Evolutionary conservation across 2,797 vertebrate genomes (phyloP), one percentile per base, ranked within the genome.

Genomic region (Ataeniobius toweri): DNA sequence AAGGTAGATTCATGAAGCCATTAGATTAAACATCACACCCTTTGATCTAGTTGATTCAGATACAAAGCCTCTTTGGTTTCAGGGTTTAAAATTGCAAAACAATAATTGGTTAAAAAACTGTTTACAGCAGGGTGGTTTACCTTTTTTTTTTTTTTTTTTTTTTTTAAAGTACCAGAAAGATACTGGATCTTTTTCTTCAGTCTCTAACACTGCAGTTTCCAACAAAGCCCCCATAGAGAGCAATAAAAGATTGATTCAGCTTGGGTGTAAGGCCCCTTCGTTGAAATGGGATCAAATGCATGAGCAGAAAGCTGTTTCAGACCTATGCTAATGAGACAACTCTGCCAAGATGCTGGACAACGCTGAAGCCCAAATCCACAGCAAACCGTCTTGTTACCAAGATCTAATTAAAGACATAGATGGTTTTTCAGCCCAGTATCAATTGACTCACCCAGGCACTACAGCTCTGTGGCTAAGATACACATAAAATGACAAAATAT

Each of bases 231-330:
- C 84, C 56, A 77, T 69, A 79, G 84, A 46, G 80, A 85, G 74
- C 69, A 80, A 92, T 80, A 89, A 90, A 93, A 80, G 82, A 69
- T 92, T 92, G 80, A 91, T 84, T 61, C 65, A 53, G 73, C 78
- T 83, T 18, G 79, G 83, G 71, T 83, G 78, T 85, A 73, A 84
- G 89, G 88, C 89, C 85, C 85, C 86, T 71, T 75, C 20, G 65
- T 71, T 89, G 85, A 91, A 90, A 93, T 84, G 87, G 71, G 85
- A 91, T 87, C 86, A 89, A 91, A 89, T 79, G 83, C 74, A 86
- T 73, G 76, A 88, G 89, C 71, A 78, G 80, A 83, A 68, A 80
- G 76, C 88, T 74, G 83, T 82, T 88, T 89, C 67, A 89, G 86
- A 85, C 59, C 75, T 87, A 59, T 91, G 90, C 85, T 91, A 93